Evolutionary conservation across 2,888 invertebrate species (phyloP).

Genomic region (Julus scanicus): DNA sequence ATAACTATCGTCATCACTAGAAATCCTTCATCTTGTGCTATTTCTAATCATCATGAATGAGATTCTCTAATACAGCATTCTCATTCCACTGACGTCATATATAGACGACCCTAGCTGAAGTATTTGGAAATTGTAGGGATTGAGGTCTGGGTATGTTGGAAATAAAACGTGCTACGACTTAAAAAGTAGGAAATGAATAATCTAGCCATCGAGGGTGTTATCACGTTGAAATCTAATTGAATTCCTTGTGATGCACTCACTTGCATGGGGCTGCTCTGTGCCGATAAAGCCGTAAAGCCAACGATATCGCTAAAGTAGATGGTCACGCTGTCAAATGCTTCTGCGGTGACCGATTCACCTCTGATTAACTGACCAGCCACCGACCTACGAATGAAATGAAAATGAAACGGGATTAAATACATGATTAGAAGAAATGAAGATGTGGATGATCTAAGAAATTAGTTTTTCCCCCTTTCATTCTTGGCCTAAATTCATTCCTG

Average conservation of each 20-base stretch:
- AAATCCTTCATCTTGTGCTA: neutral
- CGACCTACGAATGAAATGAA: conserved; percentile 69
- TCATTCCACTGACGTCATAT: neutral
- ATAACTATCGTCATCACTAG: neutral
- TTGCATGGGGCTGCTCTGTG: conserved; percentile 81
- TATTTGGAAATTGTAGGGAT: neutral
- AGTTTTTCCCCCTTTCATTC: neutral
- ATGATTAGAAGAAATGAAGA: neutral
- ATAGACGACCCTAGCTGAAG: neutral
- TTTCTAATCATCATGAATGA: neutral
- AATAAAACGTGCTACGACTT: neutral
- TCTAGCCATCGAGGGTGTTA: neutral
- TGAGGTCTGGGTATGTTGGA: neutral
- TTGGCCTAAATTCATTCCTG: neutral
- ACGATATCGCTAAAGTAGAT: conserved; percentile 88
- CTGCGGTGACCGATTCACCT: conserved; percentile 82
- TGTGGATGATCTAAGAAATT: neutral
- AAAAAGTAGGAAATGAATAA: conserved; percentile 4
- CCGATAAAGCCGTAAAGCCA: conserved; percentile 83
- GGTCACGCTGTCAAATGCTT: conserved; percentile 83
- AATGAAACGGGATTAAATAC: conserved; percentile 10
- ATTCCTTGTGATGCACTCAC: conserved; percentile 63
- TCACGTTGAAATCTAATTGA: conserved; percentile 32
- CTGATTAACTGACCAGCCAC: conserved; percentile 83
- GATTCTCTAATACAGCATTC: neutral